A percentile compares a stretch with the other conserved stretches of the same genome.
Conservation (phyloP, 2,797 vertebrate species). For the Scolopax rusticola region DNA sequence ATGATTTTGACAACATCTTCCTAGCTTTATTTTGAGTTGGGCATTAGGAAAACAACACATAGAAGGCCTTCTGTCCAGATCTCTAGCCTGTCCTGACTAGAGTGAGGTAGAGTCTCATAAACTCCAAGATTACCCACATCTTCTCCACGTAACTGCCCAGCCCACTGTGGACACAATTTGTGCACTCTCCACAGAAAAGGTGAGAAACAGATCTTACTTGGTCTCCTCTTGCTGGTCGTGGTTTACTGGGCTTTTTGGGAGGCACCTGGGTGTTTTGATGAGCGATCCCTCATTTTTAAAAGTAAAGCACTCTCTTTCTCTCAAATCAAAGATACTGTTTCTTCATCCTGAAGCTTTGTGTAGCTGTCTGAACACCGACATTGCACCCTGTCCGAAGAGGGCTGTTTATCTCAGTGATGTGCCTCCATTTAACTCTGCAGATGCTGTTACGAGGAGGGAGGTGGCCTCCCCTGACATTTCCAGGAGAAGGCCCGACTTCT, state of each 20-base stretch:
- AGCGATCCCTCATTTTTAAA: background rate
- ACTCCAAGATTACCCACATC: background rate
- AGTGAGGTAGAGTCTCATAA: background rate
- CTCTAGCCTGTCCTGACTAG: too few relatives aligned
- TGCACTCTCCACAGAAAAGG: background rate
- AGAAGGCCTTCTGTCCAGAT: background rate
- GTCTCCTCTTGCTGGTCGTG: background rate
- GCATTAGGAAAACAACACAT: background rate
- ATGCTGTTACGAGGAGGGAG: rapidly evolving
- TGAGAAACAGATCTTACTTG: background rate
- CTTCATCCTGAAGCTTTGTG: background rate
- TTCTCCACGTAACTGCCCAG: background rate
- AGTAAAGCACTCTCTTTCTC: background rate
- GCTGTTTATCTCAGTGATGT: background rate
- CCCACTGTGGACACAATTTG: background rate
- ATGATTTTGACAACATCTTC: background rate
- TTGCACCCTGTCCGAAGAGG: background rate
- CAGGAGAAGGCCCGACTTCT: background rate
- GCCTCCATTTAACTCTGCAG: background rate
- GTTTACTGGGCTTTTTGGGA: background rate
- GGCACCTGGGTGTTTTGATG: background rate
- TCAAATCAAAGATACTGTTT: background rate
- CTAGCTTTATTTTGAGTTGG: background rate
- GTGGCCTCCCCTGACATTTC: background rate
- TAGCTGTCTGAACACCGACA: background rate